Base-by-base conservation (phyloP, 2,113 vertebrate species). In the Menidia beryllina region DNA sequence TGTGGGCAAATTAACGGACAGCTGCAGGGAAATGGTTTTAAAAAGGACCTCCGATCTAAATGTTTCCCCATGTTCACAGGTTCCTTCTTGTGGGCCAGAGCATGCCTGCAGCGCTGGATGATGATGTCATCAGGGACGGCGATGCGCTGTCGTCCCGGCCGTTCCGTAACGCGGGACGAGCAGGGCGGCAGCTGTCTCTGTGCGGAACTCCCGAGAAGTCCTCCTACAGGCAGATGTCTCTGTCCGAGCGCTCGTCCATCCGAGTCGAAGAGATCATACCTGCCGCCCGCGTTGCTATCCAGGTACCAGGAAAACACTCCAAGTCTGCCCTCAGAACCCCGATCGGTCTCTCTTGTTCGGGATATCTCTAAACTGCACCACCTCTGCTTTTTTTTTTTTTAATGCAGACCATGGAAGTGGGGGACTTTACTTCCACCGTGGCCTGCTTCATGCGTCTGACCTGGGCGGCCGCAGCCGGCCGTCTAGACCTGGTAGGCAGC, bases 401-500 rank as follows among this genome's bases (percentile, higher is more conserved):
- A 19, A 11, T 69, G 21, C 57, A 99, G 98, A 99, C 97, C 1
- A 99, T 99, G 98, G 98, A 99, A 83, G 96, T 98, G 25, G 95
- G 89, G 0, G 97, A 99, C 85, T 99, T 98, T 91, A 98, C 97
- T 4, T 96, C 96, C 48, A 99, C 98, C 0, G 97, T 99, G 69
- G 96, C 98, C 68, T 99, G 98, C 77, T 99, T 99, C 91, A 99
- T 98, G 97, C 91, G 97, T 5, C 91, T 99, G 55, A 98, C 98
- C 0, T 99, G 98, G 98, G 98, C 98, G 7, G 98, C 98, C 0
- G 98, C 98, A 34, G 98, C 97, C 0, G 98, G 98, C 41, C 94
- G 97, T 6, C 88, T 99, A 67, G 98, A 99, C 88, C 95, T 99
- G 0, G 97, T 99, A 50, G 98, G 98, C 62, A 99, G 97, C 48